Conservation (phyloP, 2,888 invertebrate species). For the Scaptomyza caliginosa region DNA sequence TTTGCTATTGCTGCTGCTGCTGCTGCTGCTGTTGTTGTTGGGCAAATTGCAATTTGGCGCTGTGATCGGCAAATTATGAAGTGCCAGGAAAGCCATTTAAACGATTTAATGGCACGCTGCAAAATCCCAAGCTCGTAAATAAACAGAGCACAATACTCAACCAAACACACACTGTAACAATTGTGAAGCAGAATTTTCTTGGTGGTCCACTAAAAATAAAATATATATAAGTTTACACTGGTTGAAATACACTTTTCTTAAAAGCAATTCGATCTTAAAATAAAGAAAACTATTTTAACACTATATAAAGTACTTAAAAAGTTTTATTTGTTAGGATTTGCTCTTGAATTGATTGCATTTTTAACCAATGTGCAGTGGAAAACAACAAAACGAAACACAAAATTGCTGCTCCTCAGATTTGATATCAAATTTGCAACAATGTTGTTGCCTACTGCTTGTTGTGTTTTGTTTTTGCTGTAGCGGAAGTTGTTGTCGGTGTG, state of each 20-base stretch:
- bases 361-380: slow-evolving; percentile 42
- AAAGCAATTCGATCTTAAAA: too few species aligned
- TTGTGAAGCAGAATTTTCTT: slow-evolving; percentile 4
- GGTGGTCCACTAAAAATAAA: slow-evolving; percentile 36
- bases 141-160: slow-evolving; percentile 56
- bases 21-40: slow-evolving; percentile 27
- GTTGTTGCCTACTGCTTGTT: slow-evolving; percentile 45
- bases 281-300: too few species aligned
- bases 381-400: slow-evolving; percentile 4
- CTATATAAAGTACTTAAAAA: background rate
- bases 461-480: slow-evolving; percentile 44
- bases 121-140: slow-evolving; percentile 67
- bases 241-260: slow-evolving; percentile 1
- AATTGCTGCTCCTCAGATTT: slow-evolving; percentile 39
- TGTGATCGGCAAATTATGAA: slow-evolving; percentile 79
- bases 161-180: slow-evolving; percentile 10
- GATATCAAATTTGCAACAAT: slow-evolving; percentile 68
- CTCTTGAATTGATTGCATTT: background rate
- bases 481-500: slow-evolving; percentile 67
- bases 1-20: slow-evolving; percentile 1
- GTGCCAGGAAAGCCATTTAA: slow-evolving; percentile 78
- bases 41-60: slow-evolving; percentile 70
- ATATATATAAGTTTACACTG: slow-evolving; percentile 20
- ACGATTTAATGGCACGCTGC: slow-evolving; percentile 76
- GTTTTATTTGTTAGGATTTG: background rate